phyloP scores from a whole-genome alignment of 2,797 vertebrate genomes.

The Prionace glauca region DNA sequence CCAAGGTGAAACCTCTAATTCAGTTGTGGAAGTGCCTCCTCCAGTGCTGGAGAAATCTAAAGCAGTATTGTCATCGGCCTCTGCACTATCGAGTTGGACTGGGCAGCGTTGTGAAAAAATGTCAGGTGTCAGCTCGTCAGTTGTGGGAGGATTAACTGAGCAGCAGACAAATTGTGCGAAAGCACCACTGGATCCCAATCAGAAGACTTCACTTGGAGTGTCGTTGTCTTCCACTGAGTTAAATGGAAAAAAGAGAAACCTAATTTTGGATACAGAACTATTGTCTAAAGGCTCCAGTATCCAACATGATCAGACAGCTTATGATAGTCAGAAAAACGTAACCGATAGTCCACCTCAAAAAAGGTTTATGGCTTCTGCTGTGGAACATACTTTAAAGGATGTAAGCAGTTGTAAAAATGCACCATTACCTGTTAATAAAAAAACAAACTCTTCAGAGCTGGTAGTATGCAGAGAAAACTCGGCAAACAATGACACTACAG shows the following conservation, averaged over 20 bases:
- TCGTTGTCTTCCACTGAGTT: background rate
- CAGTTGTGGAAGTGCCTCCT: background rate
- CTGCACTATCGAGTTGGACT: background rate
- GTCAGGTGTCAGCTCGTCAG: background rate
- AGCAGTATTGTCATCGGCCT: no score
- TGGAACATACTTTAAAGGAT: background rate
- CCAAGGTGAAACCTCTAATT: background rate
- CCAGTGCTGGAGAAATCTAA: background rate
- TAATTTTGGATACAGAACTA: background rate
- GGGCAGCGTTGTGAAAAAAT: background rate
- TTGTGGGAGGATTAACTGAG: background rate
- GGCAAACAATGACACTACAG: background rate
- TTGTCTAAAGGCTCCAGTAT: background rate
- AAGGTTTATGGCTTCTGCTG: background rate
- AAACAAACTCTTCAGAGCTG: background rate
- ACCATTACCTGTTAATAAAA: background rate
- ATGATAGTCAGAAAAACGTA: background rate
- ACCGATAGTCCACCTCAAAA: background rate
- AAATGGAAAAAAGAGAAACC: conserved; percentile 6
- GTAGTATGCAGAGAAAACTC: background rate
- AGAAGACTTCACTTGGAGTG: background rate
- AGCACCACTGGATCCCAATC: no score
- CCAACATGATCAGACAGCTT: background rate
- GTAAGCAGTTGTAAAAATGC: background rate
- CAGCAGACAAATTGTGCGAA: background rate